Evolutionary conservation across 2,888 invertebrate species (phyloP).

Genomic region (Lysandra coridon): DNA sequence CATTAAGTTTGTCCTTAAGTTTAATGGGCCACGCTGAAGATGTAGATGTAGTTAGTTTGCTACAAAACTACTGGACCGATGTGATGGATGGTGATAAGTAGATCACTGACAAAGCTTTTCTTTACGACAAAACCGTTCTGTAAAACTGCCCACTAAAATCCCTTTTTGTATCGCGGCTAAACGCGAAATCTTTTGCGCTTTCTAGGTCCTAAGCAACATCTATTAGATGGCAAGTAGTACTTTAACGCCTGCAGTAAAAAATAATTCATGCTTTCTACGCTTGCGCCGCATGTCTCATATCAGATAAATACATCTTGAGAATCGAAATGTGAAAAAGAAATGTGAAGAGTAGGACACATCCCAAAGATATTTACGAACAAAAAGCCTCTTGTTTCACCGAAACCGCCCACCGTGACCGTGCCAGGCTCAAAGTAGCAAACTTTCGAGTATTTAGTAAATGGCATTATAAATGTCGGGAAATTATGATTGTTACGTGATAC

Average conservation of each 20-base stretch:
- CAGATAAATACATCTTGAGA: not conserved
- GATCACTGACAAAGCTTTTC: no score
- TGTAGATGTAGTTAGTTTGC: not conserved
- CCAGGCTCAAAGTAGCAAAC: constrained; percentile 8
- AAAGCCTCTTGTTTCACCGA: not conserved
- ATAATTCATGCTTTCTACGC: constrained; percentile 19
- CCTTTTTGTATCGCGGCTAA: no score
- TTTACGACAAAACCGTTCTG: no score
- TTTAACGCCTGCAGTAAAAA: not conserved
- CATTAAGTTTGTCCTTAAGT: constrained; percentile 14
- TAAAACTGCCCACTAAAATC: no score
- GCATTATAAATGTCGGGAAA: constrained; percentile 27
- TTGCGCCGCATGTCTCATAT: not conserved
- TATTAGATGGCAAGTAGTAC: not conserved
- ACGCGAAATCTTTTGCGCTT: no score
- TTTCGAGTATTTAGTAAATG: constrained; percentile 21
- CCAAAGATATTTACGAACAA: not conserved
- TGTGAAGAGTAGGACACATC: not conserved
- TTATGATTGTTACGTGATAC: constrained; percentile 17
- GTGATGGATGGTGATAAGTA: not conserved
- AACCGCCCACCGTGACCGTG: not conserved
- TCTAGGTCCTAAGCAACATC: not conserved
- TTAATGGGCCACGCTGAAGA: constrained; percentile 7
- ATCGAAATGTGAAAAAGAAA: no score
- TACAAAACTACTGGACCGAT: not conserved